Percentiles rank a stretch among this genome's conserved stretches.
phyloP scores from a whole-genome alignment of 2,888 invertebrate species.

The Scaptomyza polygonia region DNA sequence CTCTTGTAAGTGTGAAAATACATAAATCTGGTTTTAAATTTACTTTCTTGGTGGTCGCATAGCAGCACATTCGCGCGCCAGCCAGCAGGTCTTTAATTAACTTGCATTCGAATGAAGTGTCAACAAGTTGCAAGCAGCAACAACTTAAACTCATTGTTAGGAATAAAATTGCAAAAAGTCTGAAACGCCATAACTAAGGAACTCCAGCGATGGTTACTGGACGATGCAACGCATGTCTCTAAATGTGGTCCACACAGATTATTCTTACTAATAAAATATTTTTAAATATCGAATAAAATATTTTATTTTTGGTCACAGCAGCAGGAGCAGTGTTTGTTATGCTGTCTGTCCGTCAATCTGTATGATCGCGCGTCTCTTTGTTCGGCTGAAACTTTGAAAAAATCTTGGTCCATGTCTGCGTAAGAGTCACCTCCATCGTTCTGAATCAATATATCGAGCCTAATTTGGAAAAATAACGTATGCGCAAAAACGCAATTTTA shows the following conservation, averaged over 20 bases:
- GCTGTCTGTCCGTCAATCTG: no score
- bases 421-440: no score
- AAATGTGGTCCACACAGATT: slow-evolving; percentile 17
- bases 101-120: slow-evolving; percentile 83
- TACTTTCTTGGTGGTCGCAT: slow-evolving; percentile 47
- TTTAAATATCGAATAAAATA: no score
- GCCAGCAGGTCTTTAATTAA: slow-evolving; percentile 78
- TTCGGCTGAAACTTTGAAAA: no score
- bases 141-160: slow-evolving; percentile 45
- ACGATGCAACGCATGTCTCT: slow-evolving; percentile 5
- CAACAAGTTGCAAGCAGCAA: slow-evolving; percentile 80
- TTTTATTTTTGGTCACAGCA: no score
- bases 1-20: slow-evolving; percentile 3
- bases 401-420: no score
- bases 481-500: no score
- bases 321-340: no score
- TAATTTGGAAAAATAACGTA: no score
- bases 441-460: no score
- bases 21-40: slow-evolving; percentile 22
- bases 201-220: slow-evolving; percentile 57
- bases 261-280: not conserved
- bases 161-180: slow-evolving; percentile 77
- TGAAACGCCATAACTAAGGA: slow-evolving; percentile 75
- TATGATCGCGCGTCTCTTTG: no score
- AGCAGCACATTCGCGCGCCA: slow-evolving; percentile 13